Conservation (phyloP, 2,113 vertebrate species). For the Acanthochromis polyacanthus region DNA sequence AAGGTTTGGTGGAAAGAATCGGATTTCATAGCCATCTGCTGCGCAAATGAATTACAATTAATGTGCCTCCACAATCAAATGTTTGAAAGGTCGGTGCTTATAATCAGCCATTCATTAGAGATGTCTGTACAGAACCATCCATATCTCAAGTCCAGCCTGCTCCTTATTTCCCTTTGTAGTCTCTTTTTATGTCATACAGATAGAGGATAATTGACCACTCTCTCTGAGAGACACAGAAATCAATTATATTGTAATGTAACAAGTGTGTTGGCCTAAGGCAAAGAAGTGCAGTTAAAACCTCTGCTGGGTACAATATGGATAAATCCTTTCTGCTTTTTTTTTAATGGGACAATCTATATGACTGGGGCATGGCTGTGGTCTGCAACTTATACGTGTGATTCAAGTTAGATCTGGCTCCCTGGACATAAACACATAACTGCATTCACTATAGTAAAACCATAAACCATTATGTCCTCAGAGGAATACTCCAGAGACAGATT, state of each 20-base stretch:
- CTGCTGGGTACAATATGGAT: slow-evolving; percentile 47
- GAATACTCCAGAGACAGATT: slow-evolving; percentile 14
- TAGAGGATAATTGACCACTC: slow-evolving; percentile 75
- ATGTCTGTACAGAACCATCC: slow-evolving; percentile 70
- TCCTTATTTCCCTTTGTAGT: slow-evolving; percentile 63
- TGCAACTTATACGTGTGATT: slow-evolving; percentile 45
- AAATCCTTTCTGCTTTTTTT: slow-evolving; percentile 32
- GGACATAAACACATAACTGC: slow-evolving; percentile 38
- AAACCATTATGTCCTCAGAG: slow-evolving; percentile 22
- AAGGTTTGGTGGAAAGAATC: slow-evolving; percentile 70
- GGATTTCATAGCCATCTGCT: slow-evolving; percentile 67
- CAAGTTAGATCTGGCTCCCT: slow-evolving; percentile 46
- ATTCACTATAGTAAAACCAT: slow-evolving; percentile 18
- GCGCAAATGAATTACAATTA: slow-evolving; percentile 75
- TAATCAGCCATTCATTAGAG: slow-evolving; percentile 76
- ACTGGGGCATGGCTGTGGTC: slow-evolving; percentile 22
- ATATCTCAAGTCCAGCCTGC: slow-evolving; percentile 64
- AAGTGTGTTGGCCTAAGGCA: slow-evolving; percentile 59
- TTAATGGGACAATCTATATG: slow-evolving; percentile 42
- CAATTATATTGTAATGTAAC: slow-evolving; percentile 77
- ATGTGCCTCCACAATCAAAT: slow-evolving; percentile 60
- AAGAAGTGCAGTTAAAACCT: slow-evolving; percentile 58
- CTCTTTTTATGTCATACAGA: slow-evolving; percentile 68
- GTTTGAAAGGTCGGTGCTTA: slow-evolving; percentile 72
- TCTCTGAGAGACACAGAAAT: slow-evolving; percentile 72